Conservation (phyloP, 2,113 vertebrate genomes). For the Gasterosteus nipponicus region DNA sequence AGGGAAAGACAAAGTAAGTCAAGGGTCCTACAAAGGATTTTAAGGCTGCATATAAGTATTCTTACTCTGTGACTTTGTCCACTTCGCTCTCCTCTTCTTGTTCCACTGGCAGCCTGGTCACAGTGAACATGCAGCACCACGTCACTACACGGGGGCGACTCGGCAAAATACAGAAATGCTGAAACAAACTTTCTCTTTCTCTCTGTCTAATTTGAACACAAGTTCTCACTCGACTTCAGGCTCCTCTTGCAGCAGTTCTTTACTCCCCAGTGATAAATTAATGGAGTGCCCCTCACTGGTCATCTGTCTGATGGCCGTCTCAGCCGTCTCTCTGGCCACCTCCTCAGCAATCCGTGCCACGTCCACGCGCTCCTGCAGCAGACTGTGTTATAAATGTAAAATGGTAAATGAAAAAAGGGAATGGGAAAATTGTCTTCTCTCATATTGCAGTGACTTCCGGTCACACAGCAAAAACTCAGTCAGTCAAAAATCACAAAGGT, state of each 20-base stretch:
- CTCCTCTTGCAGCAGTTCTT: conserved; percentile 65
- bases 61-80: conserved; percentile 75
- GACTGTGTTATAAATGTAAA: conserved; percentile 39
- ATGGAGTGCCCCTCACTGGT: conserved; percentile 67
- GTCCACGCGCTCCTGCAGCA: conserved; percentile 71
- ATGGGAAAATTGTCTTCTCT: neutral
- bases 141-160: conserved; percentile 8
- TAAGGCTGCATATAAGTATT: neutral
- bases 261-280: conserved; percentile 71
- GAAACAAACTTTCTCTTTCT: neutral
- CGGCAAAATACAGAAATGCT: neutral
- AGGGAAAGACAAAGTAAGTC: neutral
- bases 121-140: conserved; percentile 21
- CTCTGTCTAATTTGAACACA: neutral
- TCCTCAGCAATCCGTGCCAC: conserved; percentile 77
- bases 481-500: too few relatives aligned
- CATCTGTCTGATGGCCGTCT: conserved; percentile 77
- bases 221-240: conserved; percentile 65
- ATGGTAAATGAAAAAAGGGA: neutral
- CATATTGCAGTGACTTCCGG: neutral
- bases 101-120: conserved; percentile 65
- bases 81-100: conserved; percentile 62
- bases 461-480: neutral
- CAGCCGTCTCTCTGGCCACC: conserved; percentile 77
- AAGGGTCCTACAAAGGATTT: neutral